Percentiles rank a stretch among this genome's conserved stretches.
These are phyloP conservation scores for Drosophila triauraria DNA, from an alignment of 1,140 invertebrate genomes.

Conservation along the genomic window DNA sequence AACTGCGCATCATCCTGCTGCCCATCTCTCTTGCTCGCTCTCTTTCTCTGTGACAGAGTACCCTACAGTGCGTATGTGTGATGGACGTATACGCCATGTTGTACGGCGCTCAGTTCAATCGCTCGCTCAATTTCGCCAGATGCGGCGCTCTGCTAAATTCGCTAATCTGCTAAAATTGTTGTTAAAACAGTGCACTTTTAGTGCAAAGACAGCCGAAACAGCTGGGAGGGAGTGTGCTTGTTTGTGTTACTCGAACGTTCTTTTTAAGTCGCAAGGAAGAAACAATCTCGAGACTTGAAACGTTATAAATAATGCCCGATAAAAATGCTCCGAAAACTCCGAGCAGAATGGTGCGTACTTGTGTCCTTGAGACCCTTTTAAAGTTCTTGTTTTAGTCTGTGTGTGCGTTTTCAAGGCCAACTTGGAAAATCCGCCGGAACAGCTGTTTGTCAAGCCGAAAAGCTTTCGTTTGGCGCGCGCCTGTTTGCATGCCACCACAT, in stretches of 20 bases:
- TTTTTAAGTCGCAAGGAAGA: constrained; percentile 40
- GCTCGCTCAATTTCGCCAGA: constrained; percentile 59
- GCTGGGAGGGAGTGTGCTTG: constrained; percentile 32
- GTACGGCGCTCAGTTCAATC: constrained; percentile 67
- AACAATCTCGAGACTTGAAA: constrained; percentile 6
- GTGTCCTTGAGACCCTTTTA: constrained; percentile 16
- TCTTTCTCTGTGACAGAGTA: background rate
- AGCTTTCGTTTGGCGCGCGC: constrained; percentile 62
- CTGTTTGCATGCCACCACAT: constrained; percentile 63
- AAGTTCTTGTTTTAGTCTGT: background rate
- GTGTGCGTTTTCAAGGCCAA: constrained; percentile 45
- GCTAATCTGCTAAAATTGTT: constrained; percentile 41
- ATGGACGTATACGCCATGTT: constrained; percentile 66
- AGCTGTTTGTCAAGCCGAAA: constrained; percentile 57
- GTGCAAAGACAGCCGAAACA: constrained; percentile 17
- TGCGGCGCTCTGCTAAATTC: constrained; percentile 38
- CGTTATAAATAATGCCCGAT: constrained; percentile 62
- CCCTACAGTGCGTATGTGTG: constrained; percentile 45
- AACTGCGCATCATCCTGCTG: constrained; percentile 37
- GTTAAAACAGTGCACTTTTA: constrained; percentile 40
- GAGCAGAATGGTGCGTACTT: constrained; percentile 69
- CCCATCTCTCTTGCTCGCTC: constrained; percentile 1
- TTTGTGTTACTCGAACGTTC: constrained; percentile 26
- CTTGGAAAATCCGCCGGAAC: constrained; percentile 41
- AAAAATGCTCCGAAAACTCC: constrained; percentile 56